Evolutionary conservation across 2,113 vertebrate genomes (phyloP).

Genomic region (Sula dactylatra): DNA sequence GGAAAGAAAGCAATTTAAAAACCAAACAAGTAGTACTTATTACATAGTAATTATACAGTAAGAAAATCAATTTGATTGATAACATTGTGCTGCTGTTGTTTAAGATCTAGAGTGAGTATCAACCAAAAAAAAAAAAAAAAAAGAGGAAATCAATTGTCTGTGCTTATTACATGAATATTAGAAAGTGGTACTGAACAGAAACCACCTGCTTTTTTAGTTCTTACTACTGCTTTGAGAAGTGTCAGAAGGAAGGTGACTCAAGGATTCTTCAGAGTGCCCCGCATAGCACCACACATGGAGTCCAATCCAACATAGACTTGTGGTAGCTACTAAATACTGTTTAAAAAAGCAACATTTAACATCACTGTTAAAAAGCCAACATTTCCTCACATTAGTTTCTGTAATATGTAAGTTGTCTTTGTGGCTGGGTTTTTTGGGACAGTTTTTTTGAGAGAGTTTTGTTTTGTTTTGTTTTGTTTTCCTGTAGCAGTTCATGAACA

Average conservation of each 20-base stretch:
- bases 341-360: not conserved
- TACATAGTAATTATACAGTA: not conserved
- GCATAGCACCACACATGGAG: rapidly evolving
- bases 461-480: not conserved
- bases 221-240: not conserved
- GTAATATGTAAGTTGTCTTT: not conserved
- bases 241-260: not conserved
- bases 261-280: too few relatives aligned
- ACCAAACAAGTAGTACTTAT: not conserved
- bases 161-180: not conserved
- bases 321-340: not conserved
- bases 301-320: not conserved
- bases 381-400: not conserved
- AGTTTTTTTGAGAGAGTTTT: not conserved
- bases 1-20: not conserved
- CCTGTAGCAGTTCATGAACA: not conserved
- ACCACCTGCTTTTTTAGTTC: not conserved
- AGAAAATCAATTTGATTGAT: not conserved
- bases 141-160: not conserved
- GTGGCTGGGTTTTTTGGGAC: rapidly evolving
- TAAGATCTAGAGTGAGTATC: not conserved
- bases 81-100: not conserved
- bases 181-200: not conserved
- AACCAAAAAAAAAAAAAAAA: not conserved
- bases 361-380: not conserved